A percentile compares a stretch with the other conserved stretches of the same genome.
These are phyloP conservation scores for Eubasilissa splendida DNA, from an alignment of 2,888 invertebrate genomes.

Conservation along the genomic window DNA sequence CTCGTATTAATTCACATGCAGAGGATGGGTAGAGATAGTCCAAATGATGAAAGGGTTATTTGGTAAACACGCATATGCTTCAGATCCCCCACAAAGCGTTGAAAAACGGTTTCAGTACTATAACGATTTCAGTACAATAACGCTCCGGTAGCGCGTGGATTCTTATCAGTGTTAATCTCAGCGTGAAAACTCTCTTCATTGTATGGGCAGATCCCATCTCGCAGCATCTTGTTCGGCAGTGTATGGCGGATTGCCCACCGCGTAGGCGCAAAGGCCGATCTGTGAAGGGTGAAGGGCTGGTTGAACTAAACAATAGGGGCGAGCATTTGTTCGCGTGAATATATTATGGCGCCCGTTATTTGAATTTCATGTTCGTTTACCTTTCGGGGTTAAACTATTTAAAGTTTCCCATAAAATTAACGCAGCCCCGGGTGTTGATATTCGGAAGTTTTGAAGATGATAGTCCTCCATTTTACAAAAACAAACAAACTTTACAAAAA, in stretches of 20 bases:
- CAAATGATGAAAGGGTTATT: too few species aligned
- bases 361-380: conserved; percentile 54
- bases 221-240: conserved; percentile 30
- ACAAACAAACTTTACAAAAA: too few species aligned
- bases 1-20: too few species aligned
- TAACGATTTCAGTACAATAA: conserved; percentile 43
- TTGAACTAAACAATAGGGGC: conserved; percentile 52
- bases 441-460: background rate
- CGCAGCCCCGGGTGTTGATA: conserved; percentile 18
- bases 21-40: too few species aligned
- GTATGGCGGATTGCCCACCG: conserved; percentile 18
- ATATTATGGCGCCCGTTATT: conserved; percentile 53
- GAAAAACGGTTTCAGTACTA: conserved; percentile 11
- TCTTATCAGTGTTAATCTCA: conserved; percentile 54
- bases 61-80: background rate
- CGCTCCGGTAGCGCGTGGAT: conserved; percentile 43
- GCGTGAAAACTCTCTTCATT: conserved; percentile 51
- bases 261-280: conserved; percentile 14
- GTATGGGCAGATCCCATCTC: conserved; percentile 44
- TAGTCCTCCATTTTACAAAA: too few species aligned
- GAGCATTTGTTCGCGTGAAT: conserved; percentile 52
- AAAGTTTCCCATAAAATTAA: conserved; percentile 34
- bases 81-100: conserved; percentile 37
- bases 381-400: conserved; percentile 41
- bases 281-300: conserved; percentile 32